Evolutionary conservation across 2,797 vertebrate species (phyloP).

Genomic region (Silurus lanzhouensis): DNA sequence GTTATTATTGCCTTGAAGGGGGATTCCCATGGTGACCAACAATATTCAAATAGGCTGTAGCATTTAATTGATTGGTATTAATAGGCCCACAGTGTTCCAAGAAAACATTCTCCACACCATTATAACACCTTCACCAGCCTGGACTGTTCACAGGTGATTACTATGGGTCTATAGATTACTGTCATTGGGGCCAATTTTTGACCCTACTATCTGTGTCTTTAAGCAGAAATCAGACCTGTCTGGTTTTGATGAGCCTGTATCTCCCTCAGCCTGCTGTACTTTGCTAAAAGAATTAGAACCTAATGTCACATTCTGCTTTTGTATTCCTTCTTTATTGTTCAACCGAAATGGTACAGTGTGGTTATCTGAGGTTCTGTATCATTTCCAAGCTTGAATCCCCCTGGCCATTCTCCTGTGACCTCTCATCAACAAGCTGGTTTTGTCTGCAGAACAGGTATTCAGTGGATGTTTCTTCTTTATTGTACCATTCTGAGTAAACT

Average conservation of each 20-base stretch:
- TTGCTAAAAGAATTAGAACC: not conserved
- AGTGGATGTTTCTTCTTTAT: not conserved
- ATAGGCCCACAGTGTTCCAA: not conserved
- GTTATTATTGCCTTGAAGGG: not conserved
- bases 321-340: not conserved
- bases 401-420: not conserved
- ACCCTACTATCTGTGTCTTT: not conserved
- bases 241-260: not conserved
- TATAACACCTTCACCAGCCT: not conserved
- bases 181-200: not conserved
- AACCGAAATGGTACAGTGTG: not conserved
- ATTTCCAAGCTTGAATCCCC: not conserved
- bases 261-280: not conserved
- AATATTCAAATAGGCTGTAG: not conserved
- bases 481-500: not conserved
- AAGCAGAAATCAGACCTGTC: not conserved
- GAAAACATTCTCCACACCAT: not conserved
- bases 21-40: not conserved
- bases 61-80: not conserved
- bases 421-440: not conserved
- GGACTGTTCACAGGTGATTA: not conserved
- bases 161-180: not conserved
- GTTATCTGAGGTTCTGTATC: not conserved
- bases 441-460: not conserved
- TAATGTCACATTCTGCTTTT: not conserved